Conservation (phyloP, 1,140 invertebrate genomes). For the Dryas iulia region DNA sequence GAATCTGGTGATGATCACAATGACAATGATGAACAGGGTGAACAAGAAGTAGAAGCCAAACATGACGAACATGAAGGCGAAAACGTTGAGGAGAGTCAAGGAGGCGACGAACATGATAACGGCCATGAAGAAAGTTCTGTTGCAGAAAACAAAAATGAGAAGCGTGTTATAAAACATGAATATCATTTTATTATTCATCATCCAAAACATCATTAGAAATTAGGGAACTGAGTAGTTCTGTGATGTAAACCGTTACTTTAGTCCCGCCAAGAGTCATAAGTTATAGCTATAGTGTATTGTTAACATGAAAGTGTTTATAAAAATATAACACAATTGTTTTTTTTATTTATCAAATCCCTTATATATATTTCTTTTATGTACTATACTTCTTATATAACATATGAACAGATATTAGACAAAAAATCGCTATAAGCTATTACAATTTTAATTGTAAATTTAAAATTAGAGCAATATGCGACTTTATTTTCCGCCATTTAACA, state of each 20-base stretch:
- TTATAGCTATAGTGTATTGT: not conserved
- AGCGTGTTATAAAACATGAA: slow-evolving; percentile 6
- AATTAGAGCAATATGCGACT: too few species aligned
- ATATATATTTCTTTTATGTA: not conserved
- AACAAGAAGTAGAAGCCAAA: slow-evolving; percentile 10
- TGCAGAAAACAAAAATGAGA: slow-evolving; percentile 5
- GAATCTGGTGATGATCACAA: not conserved
- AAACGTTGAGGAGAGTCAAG: slow-evolving; percentile 5
- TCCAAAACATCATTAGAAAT: slow-evolving; percentile 10
- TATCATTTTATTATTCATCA: slow-evolving; percentile 25
- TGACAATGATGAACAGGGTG: slow-evolving; percentile 2
- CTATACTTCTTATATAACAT: too few species aligned
- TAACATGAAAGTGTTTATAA: not conserved
- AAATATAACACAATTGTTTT: not conserved
- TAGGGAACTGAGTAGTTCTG: not conserved
- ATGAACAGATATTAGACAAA: too few species aligned
- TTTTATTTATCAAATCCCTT: not conserved
- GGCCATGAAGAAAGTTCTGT: slow-evolving; percentile 5
- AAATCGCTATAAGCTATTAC: too few species aligned
- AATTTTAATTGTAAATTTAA: too few species aligned
- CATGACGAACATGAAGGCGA: not conserved
- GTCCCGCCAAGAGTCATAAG: not conserved
- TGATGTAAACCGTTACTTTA: not conserved
- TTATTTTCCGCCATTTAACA: too few species aligned
- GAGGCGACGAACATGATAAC: slow-evolving; percentile 8